These are phyloP conservation scores for Herminia tarsipennalis DNA, from an alignment of 2,888 invertebrate species.

Conservation along the genomic window DNA sequence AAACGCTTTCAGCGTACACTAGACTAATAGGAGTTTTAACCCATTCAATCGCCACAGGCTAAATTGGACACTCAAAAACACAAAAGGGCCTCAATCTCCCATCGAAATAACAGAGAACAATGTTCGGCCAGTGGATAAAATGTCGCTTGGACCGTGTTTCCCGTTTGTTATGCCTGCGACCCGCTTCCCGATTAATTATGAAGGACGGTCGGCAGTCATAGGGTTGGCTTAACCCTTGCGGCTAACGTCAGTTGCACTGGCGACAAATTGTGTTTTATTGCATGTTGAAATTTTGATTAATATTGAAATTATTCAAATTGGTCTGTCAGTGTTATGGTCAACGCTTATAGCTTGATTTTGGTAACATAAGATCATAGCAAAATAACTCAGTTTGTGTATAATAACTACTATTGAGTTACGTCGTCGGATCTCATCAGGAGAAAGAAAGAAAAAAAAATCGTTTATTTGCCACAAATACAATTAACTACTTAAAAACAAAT, in stretches of 20 bases:
- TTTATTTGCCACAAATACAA: too few relatives aligned
- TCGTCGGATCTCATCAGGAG: too few relatives aligned
- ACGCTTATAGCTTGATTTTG: not conserved
- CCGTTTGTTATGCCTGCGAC: conserved; percentile 45
- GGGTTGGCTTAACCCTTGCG: conserved; percentile 49
- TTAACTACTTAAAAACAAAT: too few relatives aligned
- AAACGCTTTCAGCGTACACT: conserved; percentile 18
- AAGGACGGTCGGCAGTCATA: conserved; percentile 45
- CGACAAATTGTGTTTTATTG: conserved; percentile 42
- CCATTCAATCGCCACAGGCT: conserved; percentile 34
- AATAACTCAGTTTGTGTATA: too few relatives aligned
- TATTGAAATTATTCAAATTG: conserved; percentile 32
- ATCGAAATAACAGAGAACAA: conserved; percentile 49
- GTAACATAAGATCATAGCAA: too few relatives aligned
- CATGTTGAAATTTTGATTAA: conserved; percentile 40
- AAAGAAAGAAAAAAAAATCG: too few relatives aligned
- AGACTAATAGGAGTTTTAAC: conserved; percentile 27
- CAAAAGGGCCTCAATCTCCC: conserved; percentile 43
- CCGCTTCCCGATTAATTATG: conserved; percentile 60
- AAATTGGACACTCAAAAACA: conserved; percentile 46
- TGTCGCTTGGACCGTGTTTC: conserved; percentile 41
- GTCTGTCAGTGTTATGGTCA: not conserved
- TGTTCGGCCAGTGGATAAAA: conserved; percentile 45
- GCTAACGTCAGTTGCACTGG: conserved; percentile 51
- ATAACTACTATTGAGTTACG: too few relatives aligned